Percentiles rank a stretch among this genome's conserved stretches.
Conservation (phyloP, 2,797 vertebrate genomes). For the Crax fasciolata region DNA sequence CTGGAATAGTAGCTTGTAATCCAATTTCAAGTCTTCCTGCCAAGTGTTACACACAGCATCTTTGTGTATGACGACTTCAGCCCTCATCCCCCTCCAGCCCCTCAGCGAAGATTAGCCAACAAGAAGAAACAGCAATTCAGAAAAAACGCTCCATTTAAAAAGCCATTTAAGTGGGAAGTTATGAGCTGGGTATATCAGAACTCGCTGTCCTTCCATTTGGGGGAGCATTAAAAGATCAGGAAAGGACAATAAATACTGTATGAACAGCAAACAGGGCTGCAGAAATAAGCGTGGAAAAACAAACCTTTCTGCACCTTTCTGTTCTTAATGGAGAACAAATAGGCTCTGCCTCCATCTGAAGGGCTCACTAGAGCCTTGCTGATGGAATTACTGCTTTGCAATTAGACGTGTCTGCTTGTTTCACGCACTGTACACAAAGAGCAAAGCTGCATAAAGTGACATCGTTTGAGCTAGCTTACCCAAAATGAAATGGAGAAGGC, state of each 20-base stretch:
- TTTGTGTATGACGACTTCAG: not conserved
- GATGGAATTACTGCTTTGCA: not conserved
- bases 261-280: not conserved
- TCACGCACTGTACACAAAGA: not conserved
- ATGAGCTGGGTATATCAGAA: not conserved
- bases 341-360: accelerated
- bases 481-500: accelerated
- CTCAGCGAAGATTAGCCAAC: not conserved
- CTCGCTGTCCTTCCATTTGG: not conserved
- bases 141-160: constrained; percentile 14
- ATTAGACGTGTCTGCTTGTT: not conserved
- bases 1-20: constrained; percentile 76
- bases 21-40: constrained; percentile 71
- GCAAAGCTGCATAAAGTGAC: not conserved
- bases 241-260: not conserved
- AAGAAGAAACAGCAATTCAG: not conserved
- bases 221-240: not conserved
- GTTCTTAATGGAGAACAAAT: not conserved
- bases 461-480: accelerated
- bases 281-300: not conserved
- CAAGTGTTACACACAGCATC: constrained; percentile 76
- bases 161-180: not conserved
- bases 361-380: not conserved
- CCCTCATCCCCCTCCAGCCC: constrained; percentile 12
- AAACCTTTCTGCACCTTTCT: constrained; percentile 6